phyloP scores from a whole-genome alignment of 2,797 vertebrate species.

The Knipowitschia caucasica region DNA sequence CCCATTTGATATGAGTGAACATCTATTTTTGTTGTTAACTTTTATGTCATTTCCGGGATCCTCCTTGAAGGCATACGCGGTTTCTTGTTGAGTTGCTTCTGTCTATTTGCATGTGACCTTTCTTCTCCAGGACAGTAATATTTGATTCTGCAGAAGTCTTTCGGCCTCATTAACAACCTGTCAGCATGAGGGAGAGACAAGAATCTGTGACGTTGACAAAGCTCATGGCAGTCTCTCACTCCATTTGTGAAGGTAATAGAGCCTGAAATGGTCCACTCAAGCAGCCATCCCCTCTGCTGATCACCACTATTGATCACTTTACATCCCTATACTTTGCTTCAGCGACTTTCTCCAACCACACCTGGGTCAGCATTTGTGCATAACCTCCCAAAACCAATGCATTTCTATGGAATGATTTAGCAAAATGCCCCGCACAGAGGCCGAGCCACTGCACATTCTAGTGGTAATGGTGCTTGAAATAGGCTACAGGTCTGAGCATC shows the following conservation, averaged over 20 bases:
- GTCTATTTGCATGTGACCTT: constrained; percentile 7
- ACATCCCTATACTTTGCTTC: constrained; percentile 21
- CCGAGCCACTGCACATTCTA: constrained; percentile 6
- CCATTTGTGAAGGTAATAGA: constrained; percentile 52
- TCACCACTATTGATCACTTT: constrained; percentile 55
- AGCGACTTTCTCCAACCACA: constrained; percentile 14
- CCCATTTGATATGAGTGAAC: too few species aligned
- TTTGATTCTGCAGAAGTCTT: constrained; percentile 5
- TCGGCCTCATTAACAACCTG: constrained; percentile 13
- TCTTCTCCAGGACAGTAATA: constrained; percentile 9
- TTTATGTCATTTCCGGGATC: too few species aligned
- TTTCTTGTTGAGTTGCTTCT: neutral
- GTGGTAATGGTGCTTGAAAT: constrained; percentile 44
- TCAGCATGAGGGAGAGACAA: constrained; percentile 6
- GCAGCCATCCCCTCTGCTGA: constrained; percentile 33
- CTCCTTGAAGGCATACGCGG: too few species aligned
- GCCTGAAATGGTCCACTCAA: constrained; percentile 50
- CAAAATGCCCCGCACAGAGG: constrained; percentile 15
- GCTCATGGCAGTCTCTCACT: constrained; percentile 11
- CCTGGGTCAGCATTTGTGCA: constrained; percentile 1
- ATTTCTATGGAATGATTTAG: neutral
- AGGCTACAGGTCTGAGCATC: constrained; percentile 35
- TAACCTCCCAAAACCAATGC: neutral
- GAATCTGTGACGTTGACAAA: constrained; percentile 13
- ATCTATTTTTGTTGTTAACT: too few species aligned